Conservation (phyloP, 2,888 invertebrate species). For the Imbricaverruca yamaguchii region DNA sequence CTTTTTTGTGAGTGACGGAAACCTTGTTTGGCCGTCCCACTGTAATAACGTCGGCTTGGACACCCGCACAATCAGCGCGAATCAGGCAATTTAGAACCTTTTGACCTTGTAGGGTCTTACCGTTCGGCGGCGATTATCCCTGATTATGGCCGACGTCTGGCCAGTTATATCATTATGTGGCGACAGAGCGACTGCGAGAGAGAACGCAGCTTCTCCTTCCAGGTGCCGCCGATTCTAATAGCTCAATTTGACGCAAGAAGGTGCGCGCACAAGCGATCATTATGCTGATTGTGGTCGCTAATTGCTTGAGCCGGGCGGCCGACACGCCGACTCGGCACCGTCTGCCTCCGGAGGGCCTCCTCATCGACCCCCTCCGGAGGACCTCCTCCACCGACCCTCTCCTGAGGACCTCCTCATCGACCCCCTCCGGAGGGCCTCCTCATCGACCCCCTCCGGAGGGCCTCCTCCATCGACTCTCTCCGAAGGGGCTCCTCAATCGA, state of each 20-base stretch:
- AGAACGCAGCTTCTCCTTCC: background rate
- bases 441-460: no score
- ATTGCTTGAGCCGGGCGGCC: background rate
- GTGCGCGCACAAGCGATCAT: background rate
- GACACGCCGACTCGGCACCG: no score
- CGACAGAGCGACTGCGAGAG: background rate
- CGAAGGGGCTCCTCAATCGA: no score
- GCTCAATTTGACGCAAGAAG: background rate
- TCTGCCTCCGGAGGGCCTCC: no score
- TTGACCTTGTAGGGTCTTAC: background rate
- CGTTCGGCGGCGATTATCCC: background rate
- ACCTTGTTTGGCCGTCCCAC: background rate
- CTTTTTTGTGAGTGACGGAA: background rate
- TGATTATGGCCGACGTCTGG: background rate
- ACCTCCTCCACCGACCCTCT: no score
- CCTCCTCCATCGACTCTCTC: no score
- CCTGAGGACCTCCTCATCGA: no score
- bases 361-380: no score
- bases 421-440: no score
- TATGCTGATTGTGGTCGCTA: conserved; percentile 12
- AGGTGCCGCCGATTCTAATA: background rate
- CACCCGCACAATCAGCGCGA: background rate
- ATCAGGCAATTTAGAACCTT: background rate
- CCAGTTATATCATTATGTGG: background rate
- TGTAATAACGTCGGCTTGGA: background rate